Evolutionary conservation across 2,113 vertebrate species (phyloP).

Genomic region (Ibidorhyncha struthersii): DNA sequence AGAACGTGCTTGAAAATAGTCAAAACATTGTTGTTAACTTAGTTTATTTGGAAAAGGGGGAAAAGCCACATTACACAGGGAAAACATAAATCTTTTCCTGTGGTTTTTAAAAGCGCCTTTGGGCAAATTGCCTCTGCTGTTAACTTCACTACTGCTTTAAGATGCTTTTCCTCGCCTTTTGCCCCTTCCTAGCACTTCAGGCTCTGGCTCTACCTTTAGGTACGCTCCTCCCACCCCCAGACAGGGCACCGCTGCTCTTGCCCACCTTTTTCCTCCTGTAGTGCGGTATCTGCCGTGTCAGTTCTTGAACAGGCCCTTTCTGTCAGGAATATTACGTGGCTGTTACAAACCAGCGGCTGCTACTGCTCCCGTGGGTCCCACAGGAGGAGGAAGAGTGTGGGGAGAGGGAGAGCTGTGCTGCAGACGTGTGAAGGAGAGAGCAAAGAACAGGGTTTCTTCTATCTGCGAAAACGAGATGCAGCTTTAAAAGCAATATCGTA

Average conservation of each 20-base stretch:
- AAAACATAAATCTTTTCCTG: slow-evolving; percentile 71
- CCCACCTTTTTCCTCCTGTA: not conserved
- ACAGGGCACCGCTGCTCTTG: not conserved
- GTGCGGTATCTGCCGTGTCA: not conserved
- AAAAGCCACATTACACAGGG: slow-evolving; percentile 52
- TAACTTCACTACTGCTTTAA: slow-evolving; percentile 38
- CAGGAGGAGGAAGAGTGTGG: slow-evolving; percentile 9
- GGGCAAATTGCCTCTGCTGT: slow-evolving; percentile 61
- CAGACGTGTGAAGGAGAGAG: not conserved
- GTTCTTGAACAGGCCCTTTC: slow-evolving; percentile 1
- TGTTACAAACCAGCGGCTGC: not conserved
- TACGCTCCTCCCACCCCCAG: not conserved
- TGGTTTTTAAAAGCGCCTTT: slow-evolving; percentile 68
- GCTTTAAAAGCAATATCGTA: not conserved
- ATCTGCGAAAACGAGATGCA: not conserved
- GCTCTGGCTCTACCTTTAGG: not conserved
- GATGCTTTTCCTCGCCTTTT: slow-evolving; percentile 36
- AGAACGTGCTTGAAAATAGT: slow-evolving; percentile 49
- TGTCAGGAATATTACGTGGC: slow-evolving; percentile 2
- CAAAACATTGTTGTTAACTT: slow-evolving; percentile 56
- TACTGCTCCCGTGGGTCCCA: not conserved
- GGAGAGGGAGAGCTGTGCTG: not conserved
- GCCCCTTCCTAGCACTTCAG: not conserved
- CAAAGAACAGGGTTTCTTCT: not conserved
- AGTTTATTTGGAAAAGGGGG: slow-evolving; percentile 62